Conservation (phyloP, 1,140 invertebrate species). For the Ridgeia piscesae region DNA sequence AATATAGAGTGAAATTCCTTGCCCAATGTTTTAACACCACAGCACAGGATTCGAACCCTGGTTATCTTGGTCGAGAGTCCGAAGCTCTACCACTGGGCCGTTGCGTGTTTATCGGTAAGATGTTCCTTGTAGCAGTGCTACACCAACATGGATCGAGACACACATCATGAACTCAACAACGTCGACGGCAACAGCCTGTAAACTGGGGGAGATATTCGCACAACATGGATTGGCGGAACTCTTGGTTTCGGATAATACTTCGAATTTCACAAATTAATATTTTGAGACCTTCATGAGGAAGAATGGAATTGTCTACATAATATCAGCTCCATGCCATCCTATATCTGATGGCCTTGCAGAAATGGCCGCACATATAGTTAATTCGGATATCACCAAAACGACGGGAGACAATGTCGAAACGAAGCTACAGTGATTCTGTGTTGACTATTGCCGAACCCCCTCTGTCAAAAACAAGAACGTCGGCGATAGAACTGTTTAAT, state of each 20-base stretch:
- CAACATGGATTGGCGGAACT: too few species aligned
- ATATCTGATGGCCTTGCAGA: background rate
- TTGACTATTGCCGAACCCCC: background rate
- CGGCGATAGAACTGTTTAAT: background rate
- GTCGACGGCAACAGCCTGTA: background rate
- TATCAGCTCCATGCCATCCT: background rate
- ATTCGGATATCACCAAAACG: background rate
- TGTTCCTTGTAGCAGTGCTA: too few species aligned
- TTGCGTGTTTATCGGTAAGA: too few species aligned
- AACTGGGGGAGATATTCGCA: background rate
- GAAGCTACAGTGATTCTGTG: background rate
- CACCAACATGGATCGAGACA: too few species aligned
- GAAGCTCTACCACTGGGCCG: too few species aligned
- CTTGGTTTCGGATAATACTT: background rate
- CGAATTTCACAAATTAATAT: background rate
- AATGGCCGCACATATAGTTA: background rate
- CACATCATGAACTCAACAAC: slow-evolving; percentile 27
- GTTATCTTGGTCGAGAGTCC: too few species aligned
- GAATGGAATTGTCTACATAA: background rate
- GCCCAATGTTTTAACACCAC: too few species aligned
- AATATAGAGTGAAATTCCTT: too few species aligned
- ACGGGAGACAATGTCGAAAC: background rate
- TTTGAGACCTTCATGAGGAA: slow-evolving; percentile 10
- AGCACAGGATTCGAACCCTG: too few species aligned
- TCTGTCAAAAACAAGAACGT: background rate